A percentile compares a stretch with the other conserved stretches of the same genome.
phyloP scores from a whole-genome alignment of 1,140 invertebrate genomes.

The Manduca sexta region DNA sequence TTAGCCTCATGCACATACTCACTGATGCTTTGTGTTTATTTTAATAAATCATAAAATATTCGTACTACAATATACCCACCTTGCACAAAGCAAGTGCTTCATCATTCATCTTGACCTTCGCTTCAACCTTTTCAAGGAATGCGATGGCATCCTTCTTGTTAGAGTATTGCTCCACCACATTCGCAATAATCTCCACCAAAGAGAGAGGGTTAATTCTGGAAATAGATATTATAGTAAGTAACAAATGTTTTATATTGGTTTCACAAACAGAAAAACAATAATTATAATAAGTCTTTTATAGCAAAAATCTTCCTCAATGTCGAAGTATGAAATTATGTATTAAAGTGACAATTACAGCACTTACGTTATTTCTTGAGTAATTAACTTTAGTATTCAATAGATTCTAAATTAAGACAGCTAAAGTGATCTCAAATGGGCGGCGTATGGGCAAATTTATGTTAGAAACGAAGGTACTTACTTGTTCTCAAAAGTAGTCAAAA shows the following conservation, averaged over 20 bases:
- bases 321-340: too few relatives aligned
- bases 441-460: too few relatives aligned
- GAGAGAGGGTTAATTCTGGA: conserved; percentile 94
- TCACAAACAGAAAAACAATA: background rate
- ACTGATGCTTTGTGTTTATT: too few relatives aligned
- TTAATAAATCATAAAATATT: too few relatives aligned
- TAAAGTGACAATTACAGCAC: background rate
- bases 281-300: background rate
- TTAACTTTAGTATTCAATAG: background rate
- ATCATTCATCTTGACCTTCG: conserved; percentile 90
- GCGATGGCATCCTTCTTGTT: conserved; percentile 87
- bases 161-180: conserved; percentile 85
- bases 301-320: too few relatives aligned
- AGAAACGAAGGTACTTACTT: too few relatives aligned
- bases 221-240: conserved; percentile 21
- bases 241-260: background rate
- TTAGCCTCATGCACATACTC: too few relatives aligned
- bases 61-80: conserved; percentile 50
- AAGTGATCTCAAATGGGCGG: too few relatives aligned
- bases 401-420: too few relatives aligned
- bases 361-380: background rate
- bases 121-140: conserved; percentile 90
- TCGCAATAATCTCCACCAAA: conserved; percentile 89
- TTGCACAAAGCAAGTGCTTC: conserved; percentile 91
- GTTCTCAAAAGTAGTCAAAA: conserved; percentile 94